phyloP scores from a whole-genome alignment of 2,888 invertebrate species.

The Clistopyga incitator region DNA sequence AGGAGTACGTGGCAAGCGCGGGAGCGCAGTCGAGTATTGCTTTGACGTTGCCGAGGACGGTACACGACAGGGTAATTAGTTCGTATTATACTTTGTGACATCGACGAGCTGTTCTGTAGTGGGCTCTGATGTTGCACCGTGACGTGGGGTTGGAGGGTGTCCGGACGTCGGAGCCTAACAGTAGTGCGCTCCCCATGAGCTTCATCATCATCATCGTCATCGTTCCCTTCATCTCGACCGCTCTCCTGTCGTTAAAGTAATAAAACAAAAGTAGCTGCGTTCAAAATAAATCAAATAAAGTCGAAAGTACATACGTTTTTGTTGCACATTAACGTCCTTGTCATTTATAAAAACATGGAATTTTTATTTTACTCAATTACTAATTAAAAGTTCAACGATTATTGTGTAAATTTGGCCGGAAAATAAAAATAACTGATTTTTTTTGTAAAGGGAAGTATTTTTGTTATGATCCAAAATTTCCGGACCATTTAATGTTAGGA shows the following conservation, averaged over 20 bases:
- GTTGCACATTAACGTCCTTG: not conserved
- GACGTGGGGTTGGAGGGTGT: constrained; percentile 9
- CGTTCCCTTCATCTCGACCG: constrained; percentile 44
- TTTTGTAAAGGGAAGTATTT: too few relatives aligned
- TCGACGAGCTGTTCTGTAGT: constrained; percentile 70
- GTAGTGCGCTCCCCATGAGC: constrained; percentile 8
- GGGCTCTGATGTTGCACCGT: constrained; percentile 24
- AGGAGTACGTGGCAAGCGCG: constrained; percentile 50
- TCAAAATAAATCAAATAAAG: not conserved
- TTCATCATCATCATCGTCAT: constrained; percentile 14
- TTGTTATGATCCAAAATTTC: too few relatives aligned
- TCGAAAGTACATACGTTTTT: not conserved
- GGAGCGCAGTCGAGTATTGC: constrained; percentile 78
- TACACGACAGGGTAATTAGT: constrained; percentile 80
- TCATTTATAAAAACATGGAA: not conserved
- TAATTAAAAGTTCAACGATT: too few relatives aligned
- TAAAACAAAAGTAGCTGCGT: constrained; percentile 22
- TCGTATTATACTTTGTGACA: constrained; percentile 81
- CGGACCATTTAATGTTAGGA: too few relatives aligned
- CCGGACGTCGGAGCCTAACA: constrained; percentile 4
- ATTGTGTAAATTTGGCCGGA: too few relatives aligned
- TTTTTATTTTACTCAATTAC: not conserved
- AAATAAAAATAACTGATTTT: too few relatives aligned
- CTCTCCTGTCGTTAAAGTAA: constrained; percentile 39
- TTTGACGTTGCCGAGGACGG: constrained; percentile 76